These are phyloP conservation scores for Pogonophryne albipinna DNA, from an alignment of 2,797 vertebrate genomes.

Conservation along the genomic window DNA sequence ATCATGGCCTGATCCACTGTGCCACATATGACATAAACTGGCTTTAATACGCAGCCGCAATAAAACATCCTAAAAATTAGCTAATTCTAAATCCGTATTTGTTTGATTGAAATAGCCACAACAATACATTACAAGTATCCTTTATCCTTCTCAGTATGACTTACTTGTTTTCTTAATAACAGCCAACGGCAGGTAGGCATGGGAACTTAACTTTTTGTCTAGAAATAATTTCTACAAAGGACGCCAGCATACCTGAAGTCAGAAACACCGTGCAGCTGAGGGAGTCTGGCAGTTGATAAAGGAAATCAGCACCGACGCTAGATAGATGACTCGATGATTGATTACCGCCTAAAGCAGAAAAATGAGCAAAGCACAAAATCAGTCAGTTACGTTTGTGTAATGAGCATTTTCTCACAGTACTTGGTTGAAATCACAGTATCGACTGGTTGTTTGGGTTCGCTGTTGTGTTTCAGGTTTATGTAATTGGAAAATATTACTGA, in stretches of 20 bases:
- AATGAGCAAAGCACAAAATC: slow-evolving; percentile 71
- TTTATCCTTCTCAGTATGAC: slow-evolving; percentile 12
- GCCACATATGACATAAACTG: slow-evolving; percentile 2
- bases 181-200: slow-evolving; percentile 39
- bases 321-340: slow-evolving; percentile 80
- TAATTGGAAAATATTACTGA: slow-evolving; percentile 1
- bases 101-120: slow-evolving; percentile 24
- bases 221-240: slow-evolving; percentile 59
- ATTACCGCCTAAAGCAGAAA: slow-evolving; percentile 72
- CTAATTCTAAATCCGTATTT: slow-evolving; percentile 16
- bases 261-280: slow-evolving; percentile 67
- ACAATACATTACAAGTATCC: slow-evolving; percentile 5
- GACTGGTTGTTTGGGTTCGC: slow-evolving; percentile 11
- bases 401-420: slow-evolving; percentile 76
- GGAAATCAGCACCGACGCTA: slow-evolving; percentile 60
- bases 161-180: neutral
- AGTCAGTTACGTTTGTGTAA: slow-evolving; percentile 62
- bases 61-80: slow-evolving; percentile 1
- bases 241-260: slow-evolving; percentile 63
- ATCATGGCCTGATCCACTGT: slow-evolving; percentile 16
- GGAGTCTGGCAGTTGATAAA: slow-evolving; percentile 78
- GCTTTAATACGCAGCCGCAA: neutral
- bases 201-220: slow-evolving; percentile 64
- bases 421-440: slow-evolving; percentile 28
- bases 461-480: slow-evolving; percentile 35